Percentiles rank a stretch among this genome's conserved stretches.
phyloP scores from a whole-genome alignment of 2,888 invertebrate genomes.

The Strigamia maritima region DNA sequence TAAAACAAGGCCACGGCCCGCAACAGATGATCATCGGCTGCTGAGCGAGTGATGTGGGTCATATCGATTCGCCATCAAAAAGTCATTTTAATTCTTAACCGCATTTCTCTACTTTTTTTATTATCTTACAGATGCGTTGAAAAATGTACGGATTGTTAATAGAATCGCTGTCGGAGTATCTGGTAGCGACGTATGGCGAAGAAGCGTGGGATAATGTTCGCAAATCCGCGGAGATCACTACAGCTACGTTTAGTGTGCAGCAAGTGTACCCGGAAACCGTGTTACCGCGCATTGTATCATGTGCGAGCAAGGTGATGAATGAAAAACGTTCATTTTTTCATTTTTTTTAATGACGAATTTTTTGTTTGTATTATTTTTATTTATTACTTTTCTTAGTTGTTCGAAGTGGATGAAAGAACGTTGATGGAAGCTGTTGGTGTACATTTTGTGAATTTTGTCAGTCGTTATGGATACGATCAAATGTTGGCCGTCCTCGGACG shows the following conservation, averaged over 20 bases:
- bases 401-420: constrained; percentile 80
- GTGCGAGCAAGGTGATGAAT: constrained; percentile 78
- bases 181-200: constrained; percentile 89
- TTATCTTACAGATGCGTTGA: not conserved
- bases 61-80: not conserved
- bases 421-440: constrained; percentile 94
- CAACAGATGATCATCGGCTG: not conserved
- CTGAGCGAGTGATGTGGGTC: not conserved
- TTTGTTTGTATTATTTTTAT: constrained; percentile 41
- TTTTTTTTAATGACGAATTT: not conserved
- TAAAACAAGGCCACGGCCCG: not conserved
- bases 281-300: constrained; percentile 77
- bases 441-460: constrained; percentile 87
- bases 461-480: constrained; percentile 91
- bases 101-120: not conserved
- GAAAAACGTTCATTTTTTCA: not conserved
- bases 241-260: constrained; percentile 70
- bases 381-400: constrained; percentile 61
- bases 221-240: constrained; percentile 77
- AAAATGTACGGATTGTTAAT: constrained; percentile 91
- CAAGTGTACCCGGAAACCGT: constrained; percentile 90
- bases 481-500: constrained; percentile 85
- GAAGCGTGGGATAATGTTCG: constrained; percentile 90
- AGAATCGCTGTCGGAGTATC: constrained; percentile 89
- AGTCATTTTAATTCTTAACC: not conserved